These are phyloP conservation scores for Drosophila ananassae DNA, from an alignment of 1,140 invertebrate genomes.

Conservation along the genomic window DNA sequence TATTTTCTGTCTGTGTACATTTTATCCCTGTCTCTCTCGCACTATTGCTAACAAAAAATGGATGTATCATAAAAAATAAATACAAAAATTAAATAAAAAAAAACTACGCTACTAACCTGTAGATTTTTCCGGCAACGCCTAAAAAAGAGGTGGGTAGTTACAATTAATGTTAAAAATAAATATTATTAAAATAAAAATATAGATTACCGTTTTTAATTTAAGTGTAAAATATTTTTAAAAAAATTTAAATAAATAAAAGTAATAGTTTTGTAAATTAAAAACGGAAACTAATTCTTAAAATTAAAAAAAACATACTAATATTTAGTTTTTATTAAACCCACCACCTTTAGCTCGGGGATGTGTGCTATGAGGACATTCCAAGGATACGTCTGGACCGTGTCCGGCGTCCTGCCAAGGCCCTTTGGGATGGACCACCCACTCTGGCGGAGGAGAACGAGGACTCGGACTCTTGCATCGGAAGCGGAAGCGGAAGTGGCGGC, in stretches of 20 bases:
- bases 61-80: constrained; percentile 13
- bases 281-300: not conserved
- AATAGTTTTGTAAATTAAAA: not conserved
- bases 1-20: constrained; percentile 43
- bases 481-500: constrained; percentile 28
- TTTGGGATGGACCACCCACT: constrained; percentile 82
- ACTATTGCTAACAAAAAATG: constrained; percentile 48
- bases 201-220: no score
- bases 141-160: constrained; percentile 81
- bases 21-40: constrained; percentile 41
- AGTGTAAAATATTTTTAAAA: no score
- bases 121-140: constrained; percentile 83
- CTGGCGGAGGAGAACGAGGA: constrained; percentile 83
- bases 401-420: constrained; percentile 70
- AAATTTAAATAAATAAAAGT: no score
- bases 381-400: constrained; percentile 80
- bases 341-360: constrained; percentile 70
- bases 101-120: constrained; percentile 53
- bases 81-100: constrained; percentile 23
- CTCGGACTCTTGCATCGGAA: constrained; percentile 63
- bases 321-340: not conserved
- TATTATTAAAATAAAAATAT: not conserved
- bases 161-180: not conserved
- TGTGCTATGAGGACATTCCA: constrained; percentile 81
- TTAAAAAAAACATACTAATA: not conserved